These are phyloP conservation scores for Microctenopoma stevenorrisi DNA, from an alignment of 2,797 vertebrate genomes.

Conservation along the genomic window DNA sequence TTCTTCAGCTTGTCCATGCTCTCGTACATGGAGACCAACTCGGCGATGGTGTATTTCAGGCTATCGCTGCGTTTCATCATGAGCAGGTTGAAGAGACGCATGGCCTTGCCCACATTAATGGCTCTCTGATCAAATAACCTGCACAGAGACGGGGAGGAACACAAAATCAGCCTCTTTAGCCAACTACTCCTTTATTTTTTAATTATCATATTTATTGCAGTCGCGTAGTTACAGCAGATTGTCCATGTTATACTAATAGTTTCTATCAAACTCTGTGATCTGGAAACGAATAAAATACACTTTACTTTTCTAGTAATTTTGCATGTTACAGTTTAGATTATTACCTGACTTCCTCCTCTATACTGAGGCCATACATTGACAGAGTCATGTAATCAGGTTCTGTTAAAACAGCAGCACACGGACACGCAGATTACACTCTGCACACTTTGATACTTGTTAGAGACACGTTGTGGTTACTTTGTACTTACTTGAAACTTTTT, in stretches of 20 bases:
- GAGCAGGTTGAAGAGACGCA: slow-evolving; percentile 67
- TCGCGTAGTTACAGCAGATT: too few relatives aligned
- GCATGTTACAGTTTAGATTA: too few relatives aligned
- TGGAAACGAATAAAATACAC: too few relatives aligned
- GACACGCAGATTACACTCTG: too few relatives aligned
- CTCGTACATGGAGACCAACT: slow-evolving; percentile 55
- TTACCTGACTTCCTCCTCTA: slow-evolving; percentile 74
- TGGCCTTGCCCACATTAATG: slow-evolving; percentile 52
- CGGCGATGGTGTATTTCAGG: slow-evolving; percentile 53
- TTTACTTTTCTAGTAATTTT: too few relatives aligned
- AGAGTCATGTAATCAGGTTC: slow-evolving; percentile 43
- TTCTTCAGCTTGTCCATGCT: slow-evolving; percentile 69
- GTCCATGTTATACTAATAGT: too few relatives aligned
- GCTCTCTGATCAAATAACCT: slow-evolving; percentile 67
- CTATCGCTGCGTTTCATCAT: slow-evolving; percentile 60
- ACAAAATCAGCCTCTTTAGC: background rate
- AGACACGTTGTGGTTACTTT: background rate
- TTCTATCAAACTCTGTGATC: too few relatives aligned
- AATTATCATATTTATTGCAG: too few relatives aligned
- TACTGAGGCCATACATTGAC: slow-evolving; percentile 48
- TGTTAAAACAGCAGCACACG: slow-evolving; percentile 40
- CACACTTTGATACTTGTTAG: too few relatives aligned
- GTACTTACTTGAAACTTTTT: slow-evolving; percentile 65
- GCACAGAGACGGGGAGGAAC: slow-evolving; percentile 2
- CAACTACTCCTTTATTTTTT: background rate